These are phyloP conservation scores for Phataginus tetradactyla DNA, from an alignment of 2,797 vertebrate species.

Conservation along the genomic window DNA sequence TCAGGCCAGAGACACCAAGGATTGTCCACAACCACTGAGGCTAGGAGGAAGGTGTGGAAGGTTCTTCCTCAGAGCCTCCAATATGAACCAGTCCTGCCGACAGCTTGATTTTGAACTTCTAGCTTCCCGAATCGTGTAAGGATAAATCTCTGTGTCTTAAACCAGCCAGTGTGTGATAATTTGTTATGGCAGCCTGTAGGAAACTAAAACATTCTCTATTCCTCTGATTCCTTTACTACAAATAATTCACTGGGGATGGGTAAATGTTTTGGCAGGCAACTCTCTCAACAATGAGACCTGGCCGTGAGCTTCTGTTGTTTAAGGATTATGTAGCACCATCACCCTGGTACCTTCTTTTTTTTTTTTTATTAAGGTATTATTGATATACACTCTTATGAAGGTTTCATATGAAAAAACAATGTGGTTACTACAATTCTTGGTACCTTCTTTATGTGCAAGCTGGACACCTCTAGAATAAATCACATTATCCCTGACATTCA, in stretches of 20 bases:
- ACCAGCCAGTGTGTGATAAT: background rate
- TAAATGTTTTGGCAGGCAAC: background rate
- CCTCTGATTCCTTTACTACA: background rate
- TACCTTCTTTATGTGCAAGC: constrained; percentile 31
- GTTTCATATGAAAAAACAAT: too few species aligned
- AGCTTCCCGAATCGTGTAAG: background rate
- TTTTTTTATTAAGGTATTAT: too few species aligned
- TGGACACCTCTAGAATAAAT: constrained; percentile 50
- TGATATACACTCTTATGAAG: too few species aligned
- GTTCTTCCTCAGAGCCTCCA: background rate
- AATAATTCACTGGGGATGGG: background rate
- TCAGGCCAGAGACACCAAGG: background rate
- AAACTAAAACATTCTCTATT: background rate
- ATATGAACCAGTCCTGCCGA: background rate
- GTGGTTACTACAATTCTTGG: too few species aligned
- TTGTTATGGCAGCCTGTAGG: background rate
- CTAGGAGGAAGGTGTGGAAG: background rate
- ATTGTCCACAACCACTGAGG: background rate
- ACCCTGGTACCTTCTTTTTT: background rate
- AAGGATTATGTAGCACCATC: constrained; percentile 32
- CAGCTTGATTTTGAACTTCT: background rate
- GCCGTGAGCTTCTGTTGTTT: background rate
- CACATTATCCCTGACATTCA: background rate
- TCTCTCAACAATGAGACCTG: background rate
- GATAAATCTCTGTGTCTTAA: background rate